Conservation (phyloP, 2,113 vertebrate genomes). For the Siniperca chuatsi region DNA sequence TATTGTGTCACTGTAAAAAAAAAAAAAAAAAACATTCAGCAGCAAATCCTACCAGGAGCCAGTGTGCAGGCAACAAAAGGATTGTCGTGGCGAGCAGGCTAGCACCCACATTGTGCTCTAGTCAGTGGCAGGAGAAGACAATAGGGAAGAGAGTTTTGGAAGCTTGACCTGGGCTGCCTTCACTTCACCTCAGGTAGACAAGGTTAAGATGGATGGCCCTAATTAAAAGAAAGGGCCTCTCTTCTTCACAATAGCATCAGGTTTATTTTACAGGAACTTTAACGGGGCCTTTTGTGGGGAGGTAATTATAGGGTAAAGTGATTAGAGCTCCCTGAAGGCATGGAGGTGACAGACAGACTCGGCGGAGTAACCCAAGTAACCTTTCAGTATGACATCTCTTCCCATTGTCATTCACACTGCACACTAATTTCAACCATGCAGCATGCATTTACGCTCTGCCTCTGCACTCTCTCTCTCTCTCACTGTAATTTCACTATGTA, state of each 20-base stretch:
- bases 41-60: constrained; percentile 87
- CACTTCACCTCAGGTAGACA: constrained; percentile 85
- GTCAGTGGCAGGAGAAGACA: constrained; percentile 67
- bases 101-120: constrained; percentile 71
- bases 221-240: constrained; percentile 87
- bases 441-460: constrained; percentile 57
- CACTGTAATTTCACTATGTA: constrained; percentile 42
- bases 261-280: constrained; percentile 89
- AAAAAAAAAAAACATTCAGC: constrained; percentile 77
- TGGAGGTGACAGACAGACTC: constrained; percentile 88
- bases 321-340: constrained; percentile 86
- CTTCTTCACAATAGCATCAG: constrained; percentile 83
- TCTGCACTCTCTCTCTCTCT: constrained; percentile 26
- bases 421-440: constrained; percentile 81
- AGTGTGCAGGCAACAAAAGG: constrained; percentile 76
- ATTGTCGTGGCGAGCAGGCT: constrained; percentile 67
- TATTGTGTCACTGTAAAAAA: constrained; percentile 84
- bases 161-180: constrained; percentile 85
- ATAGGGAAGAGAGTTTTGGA: constrained; percentile 74
- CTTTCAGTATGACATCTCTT: constrained; percentile 86
- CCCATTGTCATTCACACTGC: constrained; percentile 80
- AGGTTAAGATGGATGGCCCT: constrained; percentile 89
- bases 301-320: constrained; percentile 89
- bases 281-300: constrained; percentile 85
- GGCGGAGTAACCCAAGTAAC: constrained; percentile 86